Percentiles rank a stretch among this genome's conserved stretches.
These are phyloP conservation scores for Orestias chungarensis DNA, from an alignment of 2,797 vertebrate species.

Conservation along the genomic window DNA sequence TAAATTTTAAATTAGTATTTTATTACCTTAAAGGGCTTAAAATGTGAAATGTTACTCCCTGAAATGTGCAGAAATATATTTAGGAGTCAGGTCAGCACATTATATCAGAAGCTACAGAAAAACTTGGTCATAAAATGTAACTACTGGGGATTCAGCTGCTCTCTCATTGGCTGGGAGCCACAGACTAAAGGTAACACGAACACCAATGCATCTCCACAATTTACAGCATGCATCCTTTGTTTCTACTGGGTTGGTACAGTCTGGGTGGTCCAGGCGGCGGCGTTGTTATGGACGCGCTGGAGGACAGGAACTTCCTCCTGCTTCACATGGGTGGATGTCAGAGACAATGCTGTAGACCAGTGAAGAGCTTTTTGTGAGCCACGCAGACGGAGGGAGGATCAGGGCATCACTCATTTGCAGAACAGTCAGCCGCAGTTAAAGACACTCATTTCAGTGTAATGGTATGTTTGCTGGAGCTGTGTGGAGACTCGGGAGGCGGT, in stretches of 20 bases:
- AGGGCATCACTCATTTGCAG: constrained; percentile 57
- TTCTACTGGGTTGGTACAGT: constrained; percentile 10
- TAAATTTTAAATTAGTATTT: too few relatives aligned
- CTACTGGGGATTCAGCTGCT: too few relatives aligned
- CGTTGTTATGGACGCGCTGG: constrained; percentile 31
- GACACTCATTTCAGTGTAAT: constrained; percentile 32
- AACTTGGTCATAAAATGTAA: too few relatives aligned
- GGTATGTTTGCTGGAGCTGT: constrained; percentile 43
- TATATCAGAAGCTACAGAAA: too few relatives aligned
- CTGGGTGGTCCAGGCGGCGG: constrained; percentile 61
- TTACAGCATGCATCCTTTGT: neutral
- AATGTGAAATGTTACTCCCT: neutral
- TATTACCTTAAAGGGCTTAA: neutral
- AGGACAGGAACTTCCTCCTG: constrained; percentile 19
- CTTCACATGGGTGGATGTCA: constrained; percentile 22
- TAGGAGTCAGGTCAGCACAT: neutral
- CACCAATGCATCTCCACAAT: too few relatives aligned
- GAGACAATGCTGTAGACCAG: constrained; percentile 23
- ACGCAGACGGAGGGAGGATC: constrained; percentile 7
- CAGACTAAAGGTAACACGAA: too few relatives aligned
- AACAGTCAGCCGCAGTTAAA: constrained; percentile 50
- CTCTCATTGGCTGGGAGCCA: too few relatives aligned
- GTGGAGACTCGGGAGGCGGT: constrained; percentile 43
- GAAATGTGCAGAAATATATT: too few relatives aligned
- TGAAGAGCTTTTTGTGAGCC: constrained; percentile 28